A percentile compares a stretch with the other conserved stretches of the same genome.
Evolutionary conservation across 2,113 vertebrate genomes (phyloP).

Genomic region (Cynocephalus volans): DNA sequence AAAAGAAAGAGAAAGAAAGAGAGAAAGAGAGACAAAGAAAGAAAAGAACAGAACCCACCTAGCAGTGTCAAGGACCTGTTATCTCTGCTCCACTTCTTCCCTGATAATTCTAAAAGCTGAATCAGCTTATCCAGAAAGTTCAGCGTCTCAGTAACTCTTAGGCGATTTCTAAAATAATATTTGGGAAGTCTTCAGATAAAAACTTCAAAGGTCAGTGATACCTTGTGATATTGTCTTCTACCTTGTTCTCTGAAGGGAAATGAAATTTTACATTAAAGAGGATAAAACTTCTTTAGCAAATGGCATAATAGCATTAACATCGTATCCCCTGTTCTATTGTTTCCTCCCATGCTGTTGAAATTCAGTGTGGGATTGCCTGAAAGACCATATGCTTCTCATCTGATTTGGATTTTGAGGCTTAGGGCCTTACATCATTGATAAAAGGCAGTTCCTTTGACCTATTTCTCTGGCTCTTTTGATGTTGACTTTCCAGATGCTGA

Average conservation of each 20-base stretch:
- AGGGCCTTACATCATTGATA: not conserved
- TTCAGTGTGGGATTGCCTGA: not conserved
- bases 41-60: no score
- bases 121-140: not conserved
- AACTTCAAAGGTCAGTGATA: not conserved
- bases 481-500: conserved; percentile 54
- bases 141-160: not conserved
- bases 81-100: not conserved
- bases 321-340: not conserved
- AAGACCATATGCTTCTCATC: not conserved
- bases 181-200: not conserved
- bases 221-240: not conserved
- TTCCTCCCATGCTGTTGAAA: not conserved
- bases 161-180: not conserved
- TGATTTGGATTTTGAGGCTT: conserved; percentile 32
- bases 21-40: no score
- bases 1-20: no score
- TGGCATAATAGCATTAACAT: not conserved
- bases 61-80: not conserved
- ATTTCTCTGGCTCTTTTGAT: not conserved
- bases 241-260: not conserved
- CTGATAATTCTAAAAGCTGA: not conserved
- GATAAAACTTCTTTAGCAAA: not conserved
- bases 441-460: conserved; percentile 69
- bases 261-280: not conserved